Evolutionary conservation across 1,140 invertebrate genomes (phyloP).

Genomic region (Drosophila paulistorum): DNA sequence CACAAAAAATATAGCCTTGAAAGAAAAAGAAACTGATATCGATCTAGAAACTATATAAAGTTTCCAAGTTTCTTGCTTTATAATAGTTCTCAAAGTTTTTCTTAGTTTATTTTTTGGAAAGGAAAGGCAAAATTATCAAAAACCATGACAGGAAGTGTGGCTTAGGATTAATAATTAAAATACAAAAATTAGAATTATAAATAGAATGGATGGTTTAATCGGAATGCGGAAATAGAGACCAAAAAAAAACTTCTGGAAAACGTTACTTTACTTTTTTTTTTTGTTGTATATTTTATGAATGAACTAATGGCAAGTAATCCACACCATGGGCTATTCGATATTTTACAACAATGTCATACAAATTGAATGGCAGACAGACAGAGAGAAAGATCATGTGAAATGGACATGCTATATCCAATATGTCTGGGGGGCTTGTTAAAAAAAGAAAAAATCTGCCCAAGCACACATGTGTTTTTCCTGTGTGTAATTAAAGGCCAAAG

Average conservation of each 20-base stretch:
- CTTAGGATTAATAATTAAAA: constrained; percentile 35
- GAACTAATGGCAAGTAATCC: constrained; percentile 48
- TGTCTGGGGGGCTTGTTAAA: constrained; percentile 17
- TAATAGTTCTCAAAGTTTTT: too few relatives aligned
- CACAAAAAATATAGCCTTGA: too few relatives aligned
- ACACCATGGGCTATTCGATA: constrained; percentile 54
- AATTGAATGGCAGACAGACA: constrained; percentile 36
- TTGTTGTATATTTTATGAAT: constrained; percentile 56
- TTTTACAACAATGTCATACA: constrained; percentile 44
- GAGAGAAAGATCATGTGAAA: constrained; percentile 35
- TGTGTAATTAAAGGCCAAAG: constrained; percentile 21
- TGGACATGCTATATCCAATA: constrained; percentile 20
- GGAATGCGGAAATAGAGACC: constrained; percentile 67
- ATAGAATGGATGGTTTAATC: constrained; percentile 6
- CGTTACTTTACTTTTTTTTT: constrained; percentile 20
- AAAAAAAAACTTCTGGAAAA: constrained; percentile 18
- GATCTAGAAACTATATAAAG: too few relatives aligned
- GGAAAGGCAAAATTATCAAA: constrained; percentile 12
- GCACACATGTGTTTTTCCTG: constrained; percentile 44
- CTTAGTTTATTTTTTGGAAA: too few relatives aligned
- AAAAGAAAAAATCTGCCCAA: constrained; percentile 62
- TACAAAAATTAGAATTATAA: constrained; percentile 34
- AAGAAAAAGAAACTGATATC: too few relatives aligned
- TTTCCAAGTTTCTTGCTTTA: too few relatives aligned
- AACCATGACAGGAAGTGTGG: constrained; percentile 47